Conservation (phyloP, 2,113 vertebrate genomes). For the Notarius quadriscutis region DNA sequence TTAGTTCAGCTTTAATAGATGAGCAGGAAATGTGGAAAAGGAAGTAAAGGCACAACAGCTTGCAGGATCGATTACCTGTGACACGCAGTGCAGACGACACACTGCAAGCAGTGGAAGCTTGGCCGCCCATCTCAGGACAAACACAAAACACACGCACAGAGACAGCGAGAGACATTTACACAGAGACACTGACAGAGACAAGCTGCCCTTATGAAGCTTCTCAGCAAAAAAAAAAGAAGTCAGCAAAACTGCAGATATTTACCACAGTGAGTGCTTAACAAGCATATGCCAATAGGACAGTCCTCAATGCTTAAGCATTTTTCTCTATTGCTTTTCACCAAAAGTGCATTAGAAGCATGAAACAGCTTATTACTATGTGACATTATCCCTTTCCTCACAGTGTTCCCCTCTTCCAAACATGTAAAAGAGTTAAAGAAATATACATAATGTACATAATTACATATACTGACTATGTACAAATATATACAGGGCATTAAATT, state of each 20-base stretch:
- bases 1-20: not conserved
- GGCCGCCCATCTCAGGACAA: slow-evolving; percentile 50
- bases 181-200: slow-evolving; percentile 41
- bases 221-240: slow-evolving; percentile 19
- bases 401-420: not conserved
- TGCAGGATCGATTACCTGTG: slow-evolving; percentile 47
- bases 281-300: not conserved
- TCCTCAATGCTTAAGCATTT: not conserved
- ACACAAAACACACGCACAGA: slow-evolving; percentile 36
- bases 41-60: slow-evolving; percentile 42
- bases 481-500: slow-evolving; percentile 12
- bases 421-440: slow-evolving; percentile 7
- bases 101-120: slow-evolving; percentile 54
- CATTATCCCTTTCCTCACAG: not conserved
- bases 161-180: slow-evolving; percentile 39
- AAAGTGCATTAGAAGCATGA: not conserved
- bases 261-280: slow-evolving; percentile 8
- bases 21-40: slow-evolving; percentile 24
- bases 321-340: not conserved
- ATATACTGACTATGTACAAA: slow-evolving; percentile 33
- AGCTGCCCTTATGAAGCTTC: slow-evolving; percentile 38
- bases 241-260: slow-evolving; percentile 9
- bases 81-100: slow-evolving; percentile 45
- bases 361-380: not conserved
- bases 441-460: slow-evolving; percentile 16